phyloP scores from a whole-genome alignment of 1,140 invertebrate species.

The Ruditapes philippinarum region DNA sequence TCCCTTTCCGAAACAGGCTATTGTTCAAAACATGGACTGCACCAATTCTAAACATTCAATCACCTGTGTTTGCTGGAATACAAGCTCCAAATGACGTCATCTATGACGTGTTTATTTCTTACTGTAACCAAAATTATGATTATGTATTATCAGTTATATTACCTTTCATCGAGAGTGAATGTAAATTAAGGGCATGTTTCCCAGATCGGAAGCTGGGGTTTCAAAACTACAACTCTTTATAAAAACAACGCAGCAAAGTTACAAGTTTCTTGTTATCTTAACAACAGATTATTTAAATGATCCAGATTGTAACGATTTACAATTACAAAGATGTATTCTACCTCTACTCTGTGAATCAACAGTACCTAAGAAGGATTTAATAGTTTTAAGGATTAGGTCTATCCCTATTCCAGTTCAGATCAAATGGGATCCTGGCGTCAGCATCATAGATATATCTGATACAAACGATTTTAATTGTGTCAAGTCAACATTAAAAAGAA shows the following conservation, averaged over 20 bases:
- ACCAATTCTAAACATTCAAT: neutral
- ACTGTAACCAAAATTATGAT: neutral
- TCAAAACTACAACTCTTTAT: neutral
- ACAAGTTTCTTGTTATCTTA: neutral
- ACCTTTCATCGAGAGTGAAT: neutral
- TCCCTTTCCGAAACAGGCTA: neutral
- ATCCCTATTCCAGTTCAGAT: neutral
- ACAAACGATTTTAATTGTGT: neutral
- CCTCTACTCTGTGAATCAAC: neutral
- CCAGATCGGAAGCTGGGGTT: neutral
- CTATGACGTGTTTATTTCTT: neutral
- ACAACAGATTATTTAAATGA: neutral
- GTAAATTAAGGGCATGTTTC: neutral
- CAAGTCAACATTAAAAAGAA: neutral
- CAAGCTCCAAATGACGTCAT: neutral
- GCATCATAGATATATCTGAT: neutral
- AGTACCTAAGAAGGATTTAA: neutral
- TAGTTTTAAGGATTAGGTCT: neutral
- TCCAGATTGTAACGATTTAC: neutral
- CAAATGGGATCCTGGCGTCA: neutral
- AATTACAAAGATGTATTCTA: neutral
- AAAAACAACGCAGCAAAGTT: neutral
- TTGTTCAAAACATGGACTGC: neutral
- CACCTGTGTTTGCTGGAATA: neutral
- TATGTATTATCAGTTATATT: neutral